These are phyloP conservation scores for Porites lobata DNA, from an alignment of 92 coral and sea anemone species.

Conservation along the genomic window DNA sequence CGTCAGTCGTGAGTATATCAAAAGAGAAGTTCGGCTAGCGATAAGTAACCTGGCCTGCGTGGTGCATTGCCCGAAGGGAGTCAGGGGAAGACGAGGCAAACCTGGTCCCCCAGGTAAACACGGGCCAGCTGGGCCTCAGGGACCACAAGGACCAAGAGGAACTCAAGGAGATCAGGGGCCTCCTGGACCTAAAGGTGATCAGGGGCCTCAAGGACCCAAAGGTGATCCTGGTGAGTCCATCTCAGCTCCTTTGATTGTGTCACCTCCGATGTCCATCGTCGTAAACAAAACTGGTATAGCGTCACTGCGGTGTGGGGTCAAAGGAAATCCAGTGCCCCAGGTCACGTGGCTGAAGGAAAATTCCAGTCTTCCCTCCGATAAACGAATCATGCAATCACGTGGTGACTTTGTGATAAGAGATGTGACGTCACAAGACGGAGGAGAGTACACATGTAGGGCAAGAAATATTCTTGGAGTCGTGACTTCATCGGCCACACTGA, in stretches of 20 bases:
- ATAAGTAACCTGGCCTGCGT: constrained; percentile 8
- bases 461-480: constrained; percentile 69
- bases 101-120: constrained; percentile 52
- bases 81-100: constrained; percentile 36
- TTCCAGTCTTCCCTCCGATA: background rate
- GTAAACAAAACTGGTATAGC: no score
- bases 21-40: constrained; percentile 13
- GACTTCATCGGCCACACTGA: constrained; percentile 46
- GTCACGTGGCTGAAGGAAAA: background rate
- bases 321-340: no score
- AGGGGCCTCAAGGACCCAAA: no score
- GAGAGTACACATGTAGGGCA: constrained; percentile 68
- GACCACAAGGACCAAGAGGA: background rate
- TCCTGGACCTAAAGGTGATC: no score
- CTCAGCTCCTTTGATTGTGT: no score
- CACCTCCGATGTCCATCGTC: no score
- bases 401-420: constrained; percentile 58
- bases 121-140: constrained; percentile 37
- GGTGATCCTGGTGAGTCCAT: no score
- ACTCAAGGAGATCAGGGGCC: background rate
- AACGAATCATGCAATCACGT: constrained; percentile 12
- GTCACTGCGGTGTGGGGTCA: no score
- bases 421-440: constrained; percentile 58
- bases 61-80: constrained; percentile 20
- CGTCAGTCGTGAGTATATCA: constrained; percentile 1